A percentile compares a stretch with the other conserved stretches of the same genome.
phyloP scores from a whole-genome alignment of 30 jellyfish, hydroid and myxozoan species.

The Catostylus mosaicus region DNA sequence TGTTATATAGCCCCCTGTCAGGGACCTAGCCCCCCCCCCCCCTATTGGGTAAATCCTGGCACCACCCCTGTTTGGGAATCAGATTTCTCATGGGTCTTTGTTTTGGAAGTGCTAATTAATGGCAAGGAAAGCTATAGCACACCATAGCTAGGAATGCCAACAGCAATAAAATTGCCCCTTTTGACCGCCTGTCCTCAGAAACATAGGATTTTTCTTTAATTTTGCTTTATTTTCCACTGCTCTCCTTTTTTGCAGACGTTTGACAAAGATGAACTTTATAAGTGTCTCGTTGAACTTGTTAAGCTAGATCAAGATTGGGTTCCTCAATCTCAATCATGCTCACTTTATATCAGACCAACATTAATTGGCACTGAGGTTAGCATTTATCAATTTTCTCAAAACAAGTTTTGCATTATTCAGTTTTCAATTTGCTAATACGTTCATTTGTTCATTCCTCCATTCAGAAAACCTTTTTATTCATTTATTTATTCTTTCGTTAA shows the following conservation, averaged over 20 bases:
- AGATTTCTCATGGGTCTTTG: no score
- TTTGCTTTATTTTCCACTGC: no score
- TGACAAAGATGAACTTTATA: constrained; percentile 81
- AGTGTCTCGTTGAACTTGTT: constrained; percentile 81
- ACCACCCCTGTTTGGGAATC: no score
- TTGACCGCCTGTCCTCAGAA: no score
- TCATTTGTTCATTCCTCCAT: not conserved
- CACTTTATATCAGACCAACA: constrained; percentile 89
- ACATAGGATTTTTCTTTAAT: no score
- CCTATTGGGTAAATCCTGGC: no score
- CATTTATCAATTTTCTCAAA: not conserved
- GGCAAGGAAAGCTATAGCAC: no score
- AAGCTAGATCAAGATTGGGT: constrained; percentile 90
- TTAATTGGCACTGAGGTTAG: constrained; percentile 90
- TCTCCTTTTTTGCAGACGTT: constrained; percentile 53
- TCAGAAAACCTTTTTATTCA: not conserved
- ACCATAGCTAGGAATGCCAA: no score
- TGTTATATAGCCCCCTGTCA: no score
- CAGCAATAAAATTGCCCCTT: no score
- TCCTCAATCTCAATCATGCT: constrained; percentile 81
- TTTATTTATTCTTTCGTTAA: not conserved
- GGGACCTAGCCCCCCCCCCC: no score
- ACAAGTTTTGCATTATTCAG: not conserved
- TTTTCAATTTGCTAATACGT: not conserved
- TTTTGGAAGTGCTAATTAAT: no score